phyloP scores from a whole-genome alignment of 2,888 invertebrate species.

The Drosophila vallismaia region DNA sequence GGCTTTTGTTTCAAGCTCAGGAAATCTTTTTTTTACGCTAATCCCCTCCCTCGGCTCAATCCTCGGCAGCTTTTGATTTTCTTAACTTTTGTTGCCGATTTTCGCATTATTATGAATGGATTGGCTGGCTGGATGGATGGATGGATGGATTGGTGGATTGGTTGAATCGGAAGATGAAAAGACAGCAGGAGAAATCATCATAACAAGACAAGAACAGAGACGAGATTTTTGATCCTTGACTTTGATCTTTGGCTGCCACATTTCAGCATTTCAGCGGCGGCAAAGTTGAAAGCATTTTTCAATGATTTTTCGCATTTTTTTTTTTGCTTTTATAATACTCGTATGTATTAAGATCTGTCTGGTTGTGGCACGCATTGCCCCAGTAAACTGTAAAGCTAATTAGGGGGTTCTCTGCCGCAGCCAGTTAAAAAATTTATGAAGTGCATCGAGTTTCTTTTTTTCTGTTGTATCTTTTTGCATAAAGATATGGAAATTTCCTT shows the following conservation, averaged over 20 bases:
- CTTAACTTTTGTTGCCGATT: conserved; percentile 66
- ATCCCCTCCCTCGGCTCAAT: conserved; percentile 21
- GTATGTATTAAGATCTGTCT: background rate
- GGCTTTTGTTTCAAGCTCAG: conserved; percentile 49
- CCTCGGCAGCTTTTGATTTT: conserved; percentile 67
- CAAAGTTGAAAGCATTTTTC: conserved; percentile 72
- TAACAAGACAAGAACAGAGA: conserved; percentile 66
- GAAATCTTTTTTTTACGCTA: conserved; percentile 48
- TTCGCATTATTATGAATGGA: conserved; percentile 74
- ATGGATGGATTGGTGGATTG: conserved; percentile 17
- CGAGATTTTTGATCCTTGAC: conserved; percentile 73
- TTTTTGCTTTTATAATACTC: conserved; percentile 6
- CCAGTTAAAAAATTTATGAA: conserved; percentile 72
- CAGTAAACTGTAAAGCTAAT: conserved; percentile 68
- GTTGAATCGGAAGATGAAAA: conserved; percentile 6
- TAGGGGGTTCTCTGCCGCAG: conserved; percentile 50
- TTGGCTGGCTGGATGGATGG: conserved; percentile 32
- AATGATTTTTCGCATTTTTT: conserved; percentile 28
- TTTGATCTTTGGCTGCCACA: conserved; percentile 76
- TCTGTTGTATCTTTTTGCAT: conserved; percentile 57
- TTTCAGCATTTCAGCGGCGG: conserved; percentile 56
- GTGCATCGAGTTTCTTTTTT: conserved; percentile 69
- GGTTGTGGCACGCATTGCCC: conserved; percentile 60
- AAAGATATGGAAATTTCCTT: conserved; percentile 50
- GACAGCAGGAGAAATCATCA: conserved; percentile 62